These are phyloP conservation scores for Pyrocoelia pectoralis DNA, from an alignment of 2,888 invertebrate genomes.

Conservation along the genomic window DNA sequence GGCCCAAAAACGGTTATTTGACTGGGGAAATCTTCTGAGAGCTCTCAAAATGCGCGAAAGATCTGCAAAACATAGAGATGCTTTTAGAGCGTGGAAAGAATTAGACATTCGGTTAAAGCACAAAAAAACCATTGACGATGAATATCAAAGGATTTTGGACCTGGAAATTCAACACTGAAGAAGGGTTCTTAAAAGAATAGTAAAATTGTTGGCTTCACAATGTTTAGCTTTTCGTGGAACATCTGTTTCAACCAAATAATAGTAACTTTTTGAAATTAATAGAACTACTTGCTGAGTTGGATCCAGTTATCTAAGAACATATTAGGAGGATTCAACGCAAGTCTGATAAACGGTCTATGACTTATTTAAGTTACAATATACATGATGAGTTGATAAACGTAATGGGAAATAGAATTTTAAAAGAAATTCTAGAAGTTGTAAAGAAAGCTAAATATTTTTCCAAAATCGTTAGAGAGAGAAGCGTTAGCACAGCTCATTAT, in stretches of 20 bases:
- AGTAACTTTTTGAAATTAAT: slow-evolving; percentile 19
- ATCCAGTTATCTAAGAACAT: slow-evolving; percentile 19
- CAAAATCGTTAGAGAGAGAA: slow-evolving; percentile 18
- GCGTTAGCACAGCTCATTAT: slow-evolving; percentile 20
- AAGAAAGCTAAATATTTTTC: slow-evolving; percentile 15
- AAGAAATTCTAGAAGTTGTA: slow-evolving; percentile 15
- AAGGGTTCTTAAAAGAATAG: slow-evolving; percentile 15
- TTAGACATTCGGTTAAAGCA: slow-evolving; percentile 19
- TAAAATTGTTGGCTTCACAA: slow-evolving; percentile 14
- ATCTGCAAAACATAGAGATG: slow-evolving; percentile 28
- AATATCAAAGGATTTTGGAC: slow-evolving; percentile 15
- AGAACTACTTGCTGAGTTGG: slow-evolving; percentile 15
- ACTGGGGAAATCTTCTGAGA: slow-evolving; percentile 28
- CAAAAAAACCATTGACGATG: slow-evolving; percentile 21
- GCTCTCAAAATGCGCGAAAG: slow-evolving; percentile 27
- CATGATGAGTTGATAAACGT: slow-evolving; percentile 18
- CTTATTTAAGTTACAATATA: slow-evolving; percentile 16
- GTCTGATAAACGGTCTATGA: slow-evolving; percentile 17
- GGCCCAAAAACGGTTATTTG: too few species aligned
- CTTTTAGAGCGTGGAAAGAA: slow-evolving; percentile 28
- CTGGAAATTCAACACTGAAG: slow-evolving; percentile 14
- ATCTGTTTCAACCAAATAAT: slow-evolving; percentile 13
- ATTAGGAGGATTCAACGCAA: slow-evolving; percentile 17
- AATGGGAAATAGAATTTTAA: slow-evolving; percentile 19
- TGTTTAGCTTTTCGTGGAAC: slow-evolving; percentile 20